Conservation (phyloP, 2,888 invertebrate species). For the Eurytoma californica region DNA sequence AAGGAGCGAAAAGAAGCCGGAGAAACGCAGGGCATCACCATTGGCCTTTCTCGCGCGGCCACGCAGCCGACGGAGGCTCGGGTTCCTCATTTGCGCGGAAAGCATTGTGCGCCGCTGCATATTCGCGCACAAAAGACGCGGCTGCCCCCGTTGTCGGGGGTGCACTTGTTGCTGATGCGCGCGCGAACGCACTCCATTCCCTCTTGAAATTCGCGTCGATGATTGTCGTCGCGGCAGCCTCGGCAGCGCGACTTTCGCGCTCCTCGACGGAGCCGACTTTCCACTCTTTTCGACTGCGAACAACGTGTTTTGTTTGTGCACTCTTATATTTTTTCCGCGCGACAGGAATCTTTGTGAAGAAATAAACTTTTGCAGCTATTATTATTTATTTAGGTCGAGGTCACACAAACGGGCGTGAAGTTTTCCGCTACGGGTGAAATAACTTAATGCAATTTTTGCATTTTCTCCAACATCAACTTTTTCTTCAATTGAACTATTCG, state of each 20-base stretch:
- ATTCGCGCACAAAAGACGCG: constrained; percentile 14
- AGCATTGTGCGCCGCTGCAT: constrained; percentile 8
- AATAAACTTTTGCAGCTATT: too few species aligned
- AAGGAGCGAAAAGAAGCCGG: not conserved
- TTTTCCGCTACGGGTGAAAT: too few species aligned
- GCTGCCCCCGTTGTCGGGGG: not conserved
- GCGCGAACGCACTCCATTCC: not conserved
- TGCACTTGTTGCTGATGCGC: constrained; percentile 22
- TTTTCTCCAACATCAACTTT: too few species aligned
- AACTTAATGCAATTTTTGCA: too few species aligned
- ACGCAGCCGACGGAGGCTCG: not conserved
- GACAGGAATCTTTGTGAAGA: too few species aligned
- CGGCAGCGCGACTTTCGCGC: not conserved
- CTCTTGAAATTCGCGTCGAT: constrained; percentile 39
- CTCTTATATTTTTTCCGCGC: too few species aligned
- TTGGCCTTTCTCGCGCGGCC: not conserved
- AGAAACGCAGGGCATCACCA: not conserved
- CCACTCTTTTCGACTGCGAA: too few species aligned
- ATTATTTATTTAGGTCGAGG: too few species aligned
- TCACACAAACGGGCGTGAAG: too few species aligned
- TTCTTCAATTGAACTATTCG: too few species aligned
- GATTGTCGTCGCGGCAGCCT: constrained; percentile 48
- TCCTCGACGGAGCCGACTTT: too few species aligned
- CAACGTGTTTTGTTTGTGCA: too few species aligned
- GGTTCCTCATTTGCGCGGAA: constrained; percentile 20